These are phyloP conservation scores for Taenaris catops DNA, from an alignment of 2,888 invertebrate species.

Conservation along the genomic window DNA sequence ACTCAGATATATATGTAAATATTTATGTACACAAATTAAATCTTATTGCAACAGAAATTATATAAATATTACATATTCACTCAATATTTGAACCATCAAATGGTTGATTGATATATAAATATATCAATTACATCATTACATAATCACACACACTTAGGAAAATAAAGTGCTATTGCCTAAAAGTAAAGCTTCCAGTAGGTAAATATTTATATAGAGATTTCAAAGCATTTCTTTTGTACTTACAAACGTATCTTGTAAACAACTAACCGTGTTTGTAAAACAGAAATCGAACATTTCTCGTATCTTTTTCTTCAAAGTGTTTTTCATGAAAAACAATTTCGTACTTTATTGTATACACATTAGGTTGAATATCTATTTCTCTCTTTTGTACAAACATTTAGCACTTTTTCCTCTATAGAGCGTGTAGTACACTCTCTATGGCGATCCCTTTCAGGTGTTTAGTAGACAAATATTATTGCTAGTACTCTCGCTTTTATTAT, in stretches of 20 bases:
- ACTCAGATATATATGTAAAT: too few relatives aligned
- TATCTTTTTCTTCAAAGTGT: conserved; percentile 10
- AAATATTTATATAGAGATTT: conserved; percentile 1
- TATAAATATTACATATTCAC: too few relatives aligned
- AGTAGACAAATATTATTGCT: conserved; percentile 30
- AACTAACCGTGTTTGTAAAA: conserved; percentile 8
- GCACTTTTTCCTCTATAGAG: conserved; percentile 23
- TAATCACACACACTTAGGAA: too few relatives aligned
- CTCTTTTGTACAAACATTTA: conserved; percentile 14
- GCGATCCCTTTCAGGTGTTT: conserved; percentile 23
- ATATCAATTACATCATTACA: too few relatives aligned
- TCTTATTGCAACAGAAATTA: too few relatives aligned
- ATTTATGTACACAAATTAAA: too few relatives aligned
- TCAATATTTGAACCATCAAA: too few relatives aligned
- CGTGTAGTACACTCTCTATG: conserved; percentile 21
- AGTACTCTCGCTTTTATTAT: conserved; percentile 33
- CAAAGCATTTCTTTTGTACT: conserved; percentile 2
- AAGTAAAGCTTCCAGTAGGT: too few relatives aligned
- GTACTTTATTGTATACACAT: conserved; percentile 10
- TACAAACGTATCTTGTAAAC: conserved; percentile 10
- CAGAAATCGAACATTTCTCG: conserved; percentile 14
- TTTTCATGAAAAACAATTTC: conserved; percentile 2
- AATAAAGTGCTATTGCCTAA: too few relatives aligned
- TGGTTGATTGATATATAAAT: too few relatives aligned
- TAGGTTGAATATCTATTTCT: conserved; percentile 14